Evolutionary conservation across 2,888 invertebrate genomes (phyloP).

Genomic region (Arctia plantaginis): DNA sequence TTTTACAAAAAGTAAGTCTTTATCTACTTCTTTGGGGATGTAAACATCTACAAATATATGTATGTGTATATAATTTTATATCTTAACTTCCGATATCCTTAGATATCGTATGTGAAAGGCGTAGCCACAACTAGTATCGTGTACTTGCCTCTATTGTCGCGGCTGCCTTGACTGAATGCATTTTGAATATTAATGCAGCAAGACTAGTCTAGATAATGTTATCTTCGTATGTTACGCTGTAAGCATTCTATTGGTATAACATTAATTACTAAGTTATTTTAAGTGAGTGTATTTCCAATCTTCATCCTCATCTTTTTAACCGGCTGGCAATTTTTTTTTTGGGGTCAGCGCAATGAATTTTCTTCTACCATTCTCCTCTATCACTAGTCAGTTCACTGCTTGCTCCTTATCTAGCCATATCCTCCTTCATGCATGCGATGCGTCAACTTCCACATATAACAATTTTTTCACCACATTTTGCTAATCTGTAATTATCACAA

Average conservation of each 20-base stretch:
- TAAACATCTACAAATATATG: background rate
- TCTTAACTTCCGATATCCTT: constrained; percentile 10
- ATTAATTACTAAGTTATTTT: background rate
- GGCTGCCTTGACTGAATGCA: constrained; percentile 8
- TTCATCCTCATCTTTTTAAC: too few relatives aligned
- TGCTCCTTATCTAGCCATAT: too few relatives aligned
- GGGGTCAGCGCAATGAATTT: too few relatives aligned
- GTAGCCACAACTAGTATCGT: background rate
- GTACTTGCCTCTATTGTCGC: constrained; percentile 12
- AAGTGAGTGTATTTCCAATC: background rate
- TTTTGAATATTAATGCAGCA: constrained; percentile 9
- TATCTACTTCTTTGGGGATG: background rate
- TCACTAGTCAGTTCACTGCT: too few relatives aligned
- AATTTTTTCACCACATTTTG: too few relatives aligned
- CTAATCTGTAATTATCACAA: too few relatives aligned
- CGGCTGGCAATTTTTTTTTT: too few relatives aligned
- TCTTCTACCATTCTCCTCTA: too few relatives aligned
- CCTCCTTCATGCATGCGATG: too few relatives aligned
- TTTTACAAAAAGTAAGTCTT: background rate
- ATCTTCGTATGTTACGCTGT: background rate
- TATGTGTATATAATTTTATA: background rate
- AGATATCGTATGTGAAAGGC: background rate
- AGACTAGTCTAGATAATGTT: constrained; percentile 8
- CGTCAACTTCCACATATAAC: too few relatives aligned
- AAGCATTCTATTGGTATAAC: background rate